Base-by-base conservation (phyloP, 1,140 invertebrate genomes). In the Littorina saxatilis region DNA sequence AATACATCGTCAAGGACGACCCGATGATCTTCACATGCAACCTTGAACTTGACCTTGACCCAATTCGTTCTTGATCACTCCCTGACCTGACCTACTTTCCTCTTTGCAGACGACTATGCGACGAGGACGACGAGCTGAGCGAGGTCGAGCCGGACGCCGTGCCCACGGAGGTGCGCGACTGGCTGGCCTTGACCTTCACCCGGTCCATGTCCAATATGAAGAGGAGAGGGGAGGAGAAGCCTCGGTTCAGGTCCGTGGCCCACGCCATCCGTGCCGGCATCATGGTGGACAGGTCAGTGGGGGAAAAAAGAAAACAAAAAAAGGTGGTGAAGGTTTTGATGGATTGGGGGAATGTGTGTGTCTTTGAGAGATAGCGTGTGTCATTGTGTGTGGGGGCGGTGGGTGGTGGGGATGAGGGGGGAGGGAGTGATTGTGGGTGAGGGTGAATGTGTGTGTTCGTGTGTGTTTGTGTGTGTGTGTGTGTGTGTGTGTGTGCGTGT, bases 151-250 rank as follows among this genome's bases (percentile, higher is more conserved):
- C 97, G 27, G 97, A 98, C 91, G 97, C 97, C 9, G 97, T 99
- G 40, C 98, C 98, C 40, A 97, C 95, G 66, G 97, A 99, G 93
- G 98, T 99, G 9, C 94, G 98, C 81, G 97, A 99, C 92, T 99
- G 98, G 98, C 91, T 99, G 87, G 97, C 98, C 29, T 97, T 98
- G 61, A 99, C 98, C n/a, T 99, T 99, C 93, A 99, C 98, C 0
- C 94, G 97, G 50, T 91, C 91, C 37, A 92, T 92, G 88, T 91
- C 88, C 84, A 92, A 92, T 77, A 88, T 91, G 80, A 91, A 91
- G 83, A 84, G 90, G 40, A 75, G 86, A 63, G 90, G 89, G 17
- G 92, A 92, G 80, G 94, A 94, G 66, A 94, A 95, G 85, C 94
- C 94, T 11, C 93, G 93, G 77, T 99, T 99, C 93, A 95, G 97